Evolutionary conservation across 2,888 invertebrate genomes (phyloP), one percentile per base, ranked within the genome.

Genomic region (Aporophyla nigra): DNA sequence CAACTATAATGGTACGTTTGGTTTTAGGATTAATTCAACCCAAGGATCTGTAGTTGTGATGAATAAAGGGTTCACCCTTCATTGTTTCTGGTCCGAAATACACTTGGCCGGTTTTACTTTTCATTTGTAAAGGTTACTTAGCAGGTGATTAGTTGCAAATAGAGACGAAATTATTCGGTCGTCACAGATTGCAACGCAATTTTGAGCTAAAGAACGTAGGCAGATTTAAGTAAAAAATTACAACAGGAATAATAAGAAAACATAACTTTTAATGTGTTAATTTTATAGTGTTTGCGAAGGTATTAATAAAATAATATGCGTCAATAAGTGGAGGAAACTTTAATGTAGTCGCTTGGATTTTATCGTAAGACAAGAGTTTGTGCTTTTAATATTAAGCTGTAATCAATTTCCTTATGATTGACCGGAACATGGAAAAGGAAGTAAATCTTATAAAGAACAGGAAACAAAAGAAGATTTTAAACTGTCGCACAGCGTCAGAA

Each of bases 401-500:
- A 5, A 2, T 61, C 16, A n/a, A 40, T 24, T 33, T 24, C 21
- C 16, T 12, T n/a, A 10, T 24, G 1, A 78, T 19, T 43, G 12
- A 43, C 16, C 5, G 40, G 1, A 24, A 46, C 1, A 21, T 10
- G n/a, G n/a, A 49, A 69, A 77, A 53, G 19, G 16, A 54, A 62
- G 49, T 21, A 46, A 67, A 72, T 56, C 51, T 66, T 69, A 61
- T 72, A 51, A 59, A 71, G 58, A 56, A 54, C 69, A 71, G 53
- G 56, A 33, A 49, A 74, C 27, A 65, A 68, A 66, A 54, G 33
- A 71, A 67, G 66, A 73, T 67, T 76, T 70, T 40, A 61, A 71
- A 71, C 53, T 66, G 73, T 71, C 12, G 59, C 67, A 73, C 67
- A 54, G 59, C 53, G 53, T 58, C 70, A 12, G 86, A 74, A 80